Percentiles rank a stretch among this genome's conserved stretches.
phyloP scores from a whole-genome alignment of 2,888 invertebrate genomes.

The Polydrusus tereticollis region DNA sequence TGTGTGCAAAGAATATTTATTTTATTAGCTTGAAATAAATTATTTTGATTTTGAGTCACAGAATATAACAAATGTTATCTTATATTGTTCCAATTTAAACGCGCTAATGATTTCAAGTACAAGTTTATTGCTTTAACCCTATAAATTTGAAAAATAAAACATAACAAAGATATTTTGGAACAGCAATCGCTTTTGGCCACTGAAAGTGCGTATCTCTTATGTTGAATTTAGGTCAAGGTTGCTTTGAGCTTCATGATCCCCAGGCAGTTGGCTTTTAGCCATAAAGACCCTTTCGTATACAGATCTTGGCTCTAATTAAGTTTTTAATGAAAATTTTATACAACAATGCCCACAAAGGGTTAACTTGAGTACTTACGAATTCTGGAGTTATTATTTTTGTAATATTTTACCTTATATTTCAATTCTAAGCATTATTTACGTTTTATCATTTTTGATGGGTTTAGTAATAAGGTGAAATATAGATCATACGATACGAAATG shows the following conservation, averaged over 20 bases:
- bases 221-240: background rate
- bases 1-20: too few species aligned
- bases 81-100: background rate
- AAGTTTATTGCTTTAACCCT: background rate
- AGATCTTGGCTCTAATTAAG: background rate
- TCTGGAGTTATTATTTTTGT: background rate
- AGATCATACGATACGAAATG: too few species aligned
- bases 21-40: too few species aligned
- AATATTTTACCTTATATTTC: background rate
- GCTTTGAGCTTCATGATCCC: background rate
- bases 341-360: background rate
- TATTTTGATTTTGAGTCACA: too few species aligned
- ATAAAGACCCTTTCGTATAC: constrained; percentile 1
- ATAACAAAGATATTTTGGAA: constrained; percentile 1
- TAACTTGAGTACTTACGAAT: background rate
- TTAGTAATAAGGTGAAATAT: too few species aligned
- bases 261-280: constrained; percentile 11
- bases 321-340: constrained; percentile 1
- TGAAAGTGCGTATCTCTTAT: background rate
- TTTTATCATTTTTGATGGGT: too few species aligned
- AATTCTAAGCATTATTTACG: background rate
- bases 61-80: too few species aligned
- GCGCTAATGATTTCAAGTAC: background rate
- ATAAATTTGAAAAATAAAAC: background rate
- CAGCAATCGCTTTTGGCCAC: constrained; percentile 8